Conservation (phyloP, 2,797 vertebrate species). For the Pyrocephalus nanus region DNA sequence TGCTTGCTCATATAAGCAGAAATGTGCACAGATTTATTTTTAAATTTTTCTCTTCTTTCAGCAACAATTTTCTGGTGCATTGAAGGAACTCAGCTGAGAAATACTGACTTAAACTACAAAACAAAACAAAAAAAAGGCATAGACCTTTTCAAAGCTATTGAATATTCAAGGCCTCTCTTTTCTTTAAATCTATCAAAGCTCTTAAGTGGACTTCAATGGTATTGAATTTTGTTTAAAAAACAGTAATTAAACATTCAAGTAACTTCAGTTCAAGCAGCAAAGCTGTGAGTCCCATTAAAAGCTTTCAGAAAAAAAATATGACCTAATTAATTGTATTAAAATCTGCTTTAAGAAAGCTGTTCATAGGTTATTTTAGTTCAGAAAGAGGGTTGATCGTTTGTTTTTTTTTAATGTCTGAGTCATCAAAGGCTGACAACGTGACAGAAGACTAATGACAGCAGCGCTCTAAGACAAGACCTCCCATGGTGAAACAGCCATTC, state of each 20-base stretch:
- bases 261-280: not conserved
- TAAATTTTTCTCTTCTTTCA: not conserved
- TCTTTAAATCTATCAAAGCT: not conserved
- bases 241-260: not conserved
- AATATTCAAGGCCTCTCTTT: not conserved
- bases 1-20: not conserved
- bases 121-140: not conserved
- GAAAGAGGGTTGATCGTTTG: not conserved
- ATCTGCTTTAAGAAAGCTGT: not conserved
- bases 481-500: not conserved
- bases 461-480: not conserved
- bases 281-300: not conserved
- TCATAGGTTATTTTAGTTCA: not conserved
- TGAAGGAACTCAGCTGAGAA: not conserved
- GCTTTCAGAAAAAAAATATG: constrained; percentile 9
- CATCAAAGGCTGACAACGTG: not conserved
- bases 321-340: constrained; percentile 20
- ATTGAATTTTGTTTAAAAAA: constrained; percentile 13
- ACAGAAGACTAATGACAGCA: constrained; percentile 10
- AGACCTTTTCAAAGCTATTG: not conserved
- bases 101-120: not conserved
- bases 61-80: not conserved
- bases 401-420: not conserved
- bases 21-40: not conserved
- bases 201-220: not conserved